These are phyloP conservation scores for Parasteatoda lunata DNA, from an alignment of 2,888 invertebrate species.

Conservation along the genomic window DNA sequence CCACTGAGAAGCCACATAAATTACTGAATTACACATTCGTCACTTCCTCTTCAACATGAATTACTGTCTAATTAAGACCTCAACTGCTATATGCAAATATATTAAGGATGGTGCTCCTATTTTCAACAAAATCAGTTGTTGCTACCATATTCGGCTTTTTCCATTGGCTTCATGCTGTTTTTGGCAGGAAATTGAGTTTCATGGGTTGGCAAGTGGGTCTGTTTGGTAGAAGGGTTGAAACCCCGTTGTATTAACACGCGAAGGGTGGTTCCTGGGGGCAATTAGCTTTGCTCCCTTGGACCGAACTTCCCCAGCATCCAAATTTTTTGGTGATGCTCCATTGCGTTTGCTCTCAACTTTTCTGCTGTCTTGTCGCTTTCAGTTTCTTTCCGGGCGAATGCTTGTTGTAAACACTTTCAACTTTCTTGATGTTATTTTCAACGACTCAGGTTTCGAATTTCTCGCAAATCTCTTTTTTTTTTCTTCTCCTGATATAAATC, in stretches of 20 bases:
- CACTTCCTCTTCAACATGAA: too few species aligned
- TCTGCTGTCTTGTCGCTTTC: neutral
- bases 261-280: constrained; percentile 54
- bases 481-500: too few species aligned
- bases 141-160: too few species aligned
- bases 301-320: constrained; percentile 47
- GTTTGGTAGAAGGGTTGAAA: neutral
- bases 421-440: neutral
- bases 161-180: too few species aligned
- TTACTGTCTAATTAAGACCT: too few species aligned
- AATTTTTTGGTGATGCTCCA: constrained; percentile 16
- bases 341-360: constrained; percentile 13
- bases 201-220: too few species aligned
- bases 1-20: too few species aligned
- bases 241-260: constrained; percentile 16
- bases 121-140: too few species aligned
- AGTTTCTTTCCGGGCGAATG: constrained; percentile 18
- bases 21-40: too few species aligned
- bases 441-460: neutral
- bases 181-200: too few species aligned
- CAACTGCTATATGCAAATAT: too few species aligned
- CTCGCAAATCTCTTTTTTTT: neutral
- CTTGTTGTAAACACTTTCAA: neutral
- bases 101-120: too few species aligned
- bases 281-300: constrained; percentile 58